Evolutionary conservation across 2,113 vertebrate genomes (phyloP).

Genomic region (Camelus dromedarius): DNA sequence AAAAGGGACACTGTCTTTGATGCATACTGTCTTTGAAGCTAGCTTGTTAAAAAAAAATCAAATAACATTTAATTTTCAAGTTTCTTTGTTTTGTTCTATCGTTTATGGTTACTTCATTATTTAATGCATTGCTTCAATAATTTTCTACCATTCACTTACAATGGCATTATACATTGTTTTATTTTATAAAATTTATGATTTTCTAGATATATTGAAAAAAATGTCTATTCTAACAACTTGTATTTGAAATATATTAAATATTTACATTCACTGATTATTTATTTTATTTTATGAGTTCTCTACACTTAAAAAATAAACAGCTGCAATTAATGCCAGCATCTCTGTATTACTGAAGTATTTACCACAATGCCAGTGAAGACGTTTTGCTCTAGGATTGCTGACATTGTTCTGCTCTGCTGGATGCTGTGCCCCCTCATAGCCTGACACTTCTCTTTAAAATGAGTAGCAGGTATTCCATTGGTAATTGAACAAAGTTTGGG

Average conservation of each 20-base stretch:
- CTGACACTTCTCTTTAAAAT: not conserved
- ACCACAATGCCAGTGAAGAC: not conserved
- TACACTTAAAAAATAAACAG: not conserved
- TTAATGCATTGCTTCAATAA: not conserved
- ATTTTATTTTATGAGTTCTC: not conserved
- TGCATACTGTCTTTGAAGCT: not conserved
- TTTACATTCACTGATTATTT: not conserved
- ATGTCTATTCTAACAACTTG: not conserved
- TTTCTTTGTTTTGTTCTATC: not conserved
- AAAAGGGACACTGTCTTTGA: not conserved
- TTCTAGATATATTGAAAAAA: slow-evolving; percentile 1
- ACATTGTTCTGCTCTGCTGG: not conserved
- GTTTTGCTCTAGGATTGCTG: not conserved
- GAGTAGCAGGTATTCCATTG: not conserved
- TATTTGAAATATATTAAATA: not conserved
- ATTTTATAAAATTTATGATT: not conserved
- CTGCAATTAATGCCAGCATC: not conserved
- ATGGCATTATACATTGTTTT: not conserved
- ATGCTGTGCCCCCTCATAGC: not conserved
- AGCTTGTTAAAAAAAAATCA: not conserved
- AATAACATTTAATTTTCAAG: not conserved
- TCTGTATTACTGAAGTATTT: not conserved
- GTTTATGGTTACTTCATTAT: not conserved
- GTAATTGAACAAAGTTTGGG: not conserved
- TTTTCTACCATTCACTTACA: not conserved